A percentile compares a stretch with the other conserved stretches of the same genome.
Evolutionary conservation across 2,113 vertebrate genomes (phyloP).

Genomic region (Nettapus auritus): DNA sequence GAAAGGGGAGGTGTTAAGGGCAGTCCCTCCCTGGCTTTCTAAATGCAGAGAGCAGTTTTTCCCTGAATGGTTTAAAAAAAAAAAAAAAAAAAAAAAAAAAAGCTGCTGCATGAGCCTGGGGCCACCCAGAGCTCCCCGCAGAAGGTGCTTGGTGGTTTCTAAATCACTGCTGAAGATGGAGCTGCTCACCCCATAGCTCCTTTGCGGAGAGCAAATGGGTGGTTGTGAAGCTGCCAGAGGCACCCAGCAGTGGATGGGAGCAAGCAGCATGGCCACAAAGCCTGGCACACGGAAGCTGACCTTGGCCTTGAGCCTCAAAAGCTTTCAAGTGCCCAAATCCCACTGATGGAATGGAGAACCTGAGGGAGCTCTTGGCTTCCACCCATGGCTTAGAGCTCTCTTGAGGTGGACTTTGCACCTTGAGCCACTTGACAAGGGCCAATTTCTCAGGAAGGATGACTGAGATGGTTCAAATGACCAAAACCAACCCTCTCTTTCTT

Average conservation of each 20-base stretch:
- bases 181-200: neutral
- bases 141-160: neutral
- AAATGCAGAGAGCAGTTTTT: neutral
- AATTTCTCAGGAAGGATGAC: neutral
- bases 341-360: neutral
- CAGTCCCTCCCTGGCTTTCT: neutral
- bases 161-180: neutral
- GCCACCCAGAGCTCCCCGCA: fast-evolving
- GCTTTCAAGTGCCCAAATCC: neutral
- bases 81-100: neutral
- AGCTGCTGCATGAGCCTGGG: neutral
- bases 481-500: too few species aligned
- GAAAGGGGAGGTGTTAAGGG: neutral
- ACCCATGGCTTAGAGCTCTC: neutral
- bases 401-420: too few species aligned
- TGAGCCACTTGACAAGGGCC: too few species aligned
- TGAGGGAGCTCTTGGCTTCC: neutral
- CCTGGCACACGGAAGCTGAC: neutral
- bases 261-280: fast-evolving
- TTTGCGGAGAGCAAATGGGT: fast-evolving
- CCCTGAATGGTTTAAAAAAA: neutral
- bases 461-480: too few species aligned
- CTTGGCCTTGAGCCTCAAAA: neutral
- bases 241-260: neutral
- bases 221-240: neutral